Conservation (phyloP, 2,797 vertebrate species). For the Eulemur albifrons region DNA sequence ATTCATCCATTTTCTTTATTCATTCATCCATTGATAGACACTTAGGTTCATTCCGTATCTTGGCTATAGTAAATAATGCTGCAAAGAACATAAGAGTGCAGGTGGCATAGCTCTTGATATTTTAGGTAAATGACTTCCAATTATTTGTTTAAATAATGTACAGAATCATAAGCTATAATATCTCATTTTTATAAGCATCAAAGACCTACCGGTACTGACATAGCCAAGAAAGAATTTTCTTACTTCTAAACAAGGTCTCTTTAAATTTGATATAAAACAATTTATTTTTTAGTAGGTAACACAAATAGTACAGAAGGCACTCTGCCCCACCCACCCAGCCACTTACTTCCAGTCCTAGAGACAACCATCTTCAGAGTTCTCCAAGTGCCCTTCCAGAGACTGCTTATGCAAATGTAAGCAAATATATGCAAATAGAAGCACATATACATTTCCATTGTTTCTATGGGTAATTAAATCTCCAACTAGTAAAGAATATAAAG, state of each 20-base stretch:
- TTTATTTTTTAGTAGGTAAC: background rate
- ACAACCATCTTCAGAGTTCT: background rate
- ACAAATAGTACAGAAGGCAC: background rate
- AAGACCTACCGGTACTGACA: background rate
- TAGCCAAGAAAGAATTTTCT: background rate
- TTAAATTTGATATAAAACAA: background rate
- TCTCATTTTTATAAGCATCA: background rate
- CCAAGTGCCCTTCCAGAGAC: background rate
- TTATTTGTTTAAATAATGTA: background rate
- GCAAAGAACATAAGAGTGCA: too few relatives aligned
- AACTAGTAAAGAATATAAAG: constrained; percentile 29
- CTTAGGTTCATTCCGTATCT: background rate
- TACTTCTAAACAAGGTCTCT: background rate
- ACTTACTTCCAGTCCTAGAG: background rate
- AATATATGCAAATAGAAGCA: constrained; percentile 39
- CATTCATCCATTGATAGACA: background rate
- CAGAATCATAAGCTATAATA: background rate
- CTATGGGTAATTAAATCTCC: constrained; percentile 45
- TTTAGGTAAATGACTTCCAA: background rate
- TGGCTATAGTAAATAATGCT: background rate
- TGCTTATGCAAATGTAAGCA: background rate
- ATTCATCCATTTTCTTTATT: background rate
- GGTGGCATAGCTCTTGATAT: background rate
- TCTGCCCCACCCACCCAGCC: background rate
- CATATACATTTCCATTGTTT: constrained; percentile 33